phyloP scores from a whole-genome alignment of 2,113 vertebrate genomes.

The Steatornis caripensis region DNA sequence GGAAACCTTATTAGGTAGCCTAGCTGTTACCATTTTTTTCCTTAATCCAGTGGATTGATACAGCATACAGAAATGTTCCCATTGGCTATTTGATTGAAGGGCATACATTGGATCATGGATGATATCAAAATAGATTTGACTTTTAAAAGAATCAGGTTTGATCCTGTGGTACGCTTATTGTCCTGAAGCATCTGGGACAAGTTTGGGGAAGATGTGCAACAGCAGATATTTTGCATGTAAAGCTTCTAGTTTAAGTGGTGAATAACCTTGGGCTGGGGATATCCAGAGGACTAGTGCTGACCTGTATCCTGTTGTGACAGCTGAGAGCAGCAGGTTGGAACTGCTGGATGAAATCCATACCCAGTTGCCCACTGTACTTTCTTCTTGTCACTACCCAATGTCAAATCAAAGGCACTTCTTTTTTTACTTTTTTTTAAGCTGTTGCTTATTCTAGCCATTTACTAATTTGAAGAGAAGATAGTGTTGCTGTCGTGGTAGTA shows the following conservation, averaged over 20 bases:
- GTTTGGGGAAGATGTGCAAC: not conserved
- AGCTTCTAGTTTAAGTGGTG: not conserved
- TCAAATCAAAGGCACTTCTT: constrained; percentile 5
- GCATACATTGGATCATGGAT: not conserved
- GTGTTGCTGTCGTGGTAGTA: not conserved
- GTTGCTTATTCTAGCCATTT: not conserved
- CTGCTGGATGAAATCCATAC: constrained; percentile 53
- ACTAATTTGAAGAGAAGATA: not conserved
- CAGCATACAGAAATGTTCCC: not conserved
- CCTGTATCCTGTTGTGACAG: constrained; percentile 50
- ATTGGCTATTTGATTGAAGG: not conserved
- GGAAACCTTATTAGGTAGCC: not conserved
- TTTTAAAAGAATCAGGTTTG: not conserved
- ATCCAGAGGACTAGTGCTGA: not conserved
- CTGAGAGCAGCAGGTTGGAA: constrained; percentile 56
- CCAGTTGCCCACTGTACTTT: constrained; percentile 30
- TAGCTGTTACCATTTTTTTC: not conserved
- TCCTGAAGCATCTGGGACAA: not conserved
- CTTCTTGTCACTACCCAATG: constrained; percentile 28
- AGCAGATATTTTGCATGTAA: not conserved
- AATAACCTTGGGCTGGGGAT: constrained; percentile 20
- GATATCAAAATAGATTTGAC: not conserved
- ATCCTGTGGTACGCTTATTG: not conserved
- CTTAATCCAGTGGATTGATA: not conserved
- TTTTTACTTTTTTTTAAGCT: not conserved